Evolutionary conservation across 1,140 invertebrate genomes (phyloP).

Genomic region (Meteorus sp.): DNA sequence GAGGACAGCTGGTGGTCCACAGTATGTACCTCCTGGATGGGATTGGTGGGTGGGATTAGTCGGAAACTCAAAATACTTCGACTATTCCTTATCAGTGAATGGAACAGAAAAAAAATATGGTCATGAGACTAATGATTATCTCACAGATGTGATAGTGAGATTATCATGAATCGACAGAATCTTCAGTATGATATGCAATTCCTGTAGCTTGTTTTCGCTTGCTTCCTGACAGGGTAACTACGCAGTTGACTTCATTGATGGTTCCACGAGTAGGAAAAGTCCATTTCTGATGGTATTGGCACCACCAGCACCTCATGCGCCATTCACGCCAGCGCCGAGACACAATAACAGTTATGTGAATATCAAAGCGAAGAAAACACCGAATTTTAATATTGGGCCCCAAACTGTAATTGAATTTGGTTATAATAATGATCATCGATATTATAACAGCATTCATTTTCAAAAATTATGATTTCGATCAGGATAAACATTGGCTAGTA

Average conservation of each 20-base stretch:
- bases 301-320: slow-evolving; percentile 81
- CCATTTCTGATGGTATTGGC: slow-evolving; percentile 85
- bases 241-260: slow-evolving; percentile 64
- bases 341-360: slow-evolving; percentile 67
- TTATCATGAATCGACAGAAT: background rate
- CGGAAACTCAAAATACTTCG: slow-evolving; percentile 86
- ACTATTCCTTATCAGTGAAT: slow-evolving; percentile 85
- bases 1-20: slow-evolving; percentile 61
- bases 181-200: background rate
- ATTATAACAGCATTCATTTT: slow-evolving; percentile 16
- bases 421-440: slow-evolving; percentile 10
- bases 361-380: slow-evolving; percentile 66
- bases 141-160: slow-evolving; percentile 85
- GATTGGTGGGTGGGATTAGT: slow-evolving; percentile 77
- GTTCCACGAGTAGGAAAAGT: slow-evolving; percentile 33
- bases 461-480: slow-evolving; percentile 24
- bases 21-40: slow-evolving; percentile 79
- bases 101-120: slow-evolving; percentile 66
- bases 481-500: slow-evolving; percentile 83
- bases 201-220: background rate
- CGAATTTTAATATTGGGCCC: slow-evolving; percentile 71
- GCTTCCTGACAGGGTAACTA: slow-evolving; percentile 58
- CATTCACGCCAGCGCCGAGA: slow-evolving; percentile 77
- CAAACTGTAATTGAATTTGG: slow-evolving; percentile 43
- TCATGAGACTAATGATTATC: slow-evolving; percentile 65